These are phyloP conservation scores for Myotis daubentonii DNA, from an alignment of 2,797 vertebrate genomes.

Conservation along the genomic window DNA sequence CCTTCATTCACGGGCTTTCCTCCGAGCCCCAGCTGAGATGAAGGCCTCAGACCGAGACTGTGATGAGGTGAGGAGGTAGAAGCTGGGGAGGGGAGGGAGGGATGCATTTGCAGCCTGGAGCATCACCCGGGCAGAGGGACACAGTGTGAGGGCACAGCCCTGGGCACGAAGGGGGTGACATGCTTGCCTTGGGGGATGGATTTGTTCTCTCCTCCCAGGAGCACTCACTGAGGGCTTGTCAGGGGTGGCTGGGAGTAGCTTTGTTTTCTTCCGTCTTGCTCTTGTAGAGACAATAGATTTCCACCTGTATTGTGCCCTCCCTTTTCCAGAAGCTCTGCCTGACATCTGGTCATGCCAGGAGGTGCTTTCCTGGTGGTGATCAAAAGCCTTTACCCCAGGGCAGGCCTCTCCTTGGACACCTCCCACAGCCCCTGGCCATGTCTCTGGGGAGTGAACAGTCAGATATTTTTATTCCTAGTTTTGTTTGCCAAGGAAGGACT, in stretches of 20 bases:
- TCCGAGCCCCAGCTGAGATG: background rate
- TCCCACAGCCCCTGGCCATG: background rate
- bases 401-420: background rate
- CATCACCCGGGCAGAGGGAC: background rate
- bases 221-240: too few species aligned
- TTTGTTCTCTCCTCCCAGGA: background rate
- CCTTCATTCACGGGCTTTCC: constrained; percentile 6
- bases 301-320: background rate
- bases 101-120: background rate
- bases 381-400: background rate
- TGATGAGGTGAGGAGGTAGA: background rate
- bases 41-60: background rate
- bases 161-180: too few species aligned
- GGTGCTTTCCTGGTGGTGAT: background rate
- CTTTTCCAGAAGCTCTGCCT: background rate
- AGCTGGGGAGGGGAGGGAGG: background rate
- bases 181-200: background rate
- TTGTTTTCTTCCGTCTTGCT: background rate
- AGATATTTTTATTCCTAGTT: background rate
- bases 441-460: background rate
- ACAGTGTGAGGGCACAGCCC: rapidly evolving
- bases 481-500: background rate
- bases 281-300: background rate
- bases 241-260: rapidly evolving
- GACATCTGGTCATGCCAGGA: background rate